phyloP scores from a whole-genome alignment of 2,888 invertebrate genomes.

The Cyclophora albipunctata region DNA sequence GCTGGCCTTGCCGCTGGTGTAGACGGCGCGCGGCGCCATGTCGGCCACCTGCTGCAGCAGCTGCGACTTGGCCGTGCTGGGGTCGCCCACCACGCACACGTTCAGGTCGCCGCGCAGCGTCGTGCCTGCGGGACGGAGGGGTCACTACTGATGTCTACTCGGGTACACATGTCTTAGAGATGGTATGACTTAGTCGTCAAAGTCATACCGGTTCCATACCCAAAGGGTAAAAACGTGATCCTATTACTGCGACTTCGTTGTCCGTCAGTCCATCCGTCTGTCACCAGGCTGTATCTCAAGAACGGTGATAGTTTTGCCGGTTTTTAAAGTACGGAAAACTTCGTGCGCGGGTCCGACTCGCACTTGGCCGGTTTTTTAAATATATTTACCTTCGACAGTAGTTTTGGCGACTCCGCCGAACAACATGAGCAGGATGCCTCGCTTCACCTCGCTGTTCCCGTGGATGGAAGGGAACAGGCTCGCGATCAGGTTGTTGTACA shows the following conservation, averaged over 20 bases:
- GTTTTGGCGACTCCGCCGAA: constrained; percentile 98
- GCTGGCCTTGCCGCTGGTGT: constrained; percentile 99
- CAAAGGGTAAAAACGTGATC: too few species aligned
- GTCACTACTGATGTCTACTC: too few species aligned
- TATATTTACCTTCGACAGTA: constrained; percentile 82
- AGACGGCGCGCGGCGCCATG: constrained; percentile 96
- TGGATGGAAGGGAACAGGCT: constrained; percentile 97
- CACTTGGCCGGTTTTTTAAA: too few species aligned
- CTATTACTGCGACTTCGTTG: too few species aligned
- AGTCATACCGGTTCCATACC: too few species aligned
- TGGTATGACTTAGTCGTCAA: too few species aligned
- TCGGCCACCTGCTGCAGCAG: constrained; percentile 95
- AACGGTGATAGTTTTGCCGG: too few species aligned
- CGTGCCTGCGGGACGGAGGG: constrained; percentile 72
- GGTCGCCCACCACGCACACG: constrained; percentile 98
- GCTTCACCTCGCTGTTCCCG: constrained; percentile 97
- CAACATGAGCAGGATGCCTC: constrained; percentile 92
- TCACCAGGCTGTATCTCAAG: too few species aligned
- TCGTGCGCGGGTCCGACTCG: too few species aligned
- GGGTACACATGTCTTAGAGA: too few species aligned
- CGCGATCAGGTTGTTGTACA: constrained; percentile 92
- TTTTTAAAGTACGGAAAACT: too few species aligned
- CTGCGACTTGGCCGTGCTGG: constrained; percentile 98
- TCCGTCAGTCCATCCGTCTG: too few species aligned
- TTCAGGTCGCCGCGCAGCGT: constrained; percentile 97